Base-by-base conservation (phyloP, 2,113 vertebrate species). In the Pygoscelis antarcticus region DNA sequence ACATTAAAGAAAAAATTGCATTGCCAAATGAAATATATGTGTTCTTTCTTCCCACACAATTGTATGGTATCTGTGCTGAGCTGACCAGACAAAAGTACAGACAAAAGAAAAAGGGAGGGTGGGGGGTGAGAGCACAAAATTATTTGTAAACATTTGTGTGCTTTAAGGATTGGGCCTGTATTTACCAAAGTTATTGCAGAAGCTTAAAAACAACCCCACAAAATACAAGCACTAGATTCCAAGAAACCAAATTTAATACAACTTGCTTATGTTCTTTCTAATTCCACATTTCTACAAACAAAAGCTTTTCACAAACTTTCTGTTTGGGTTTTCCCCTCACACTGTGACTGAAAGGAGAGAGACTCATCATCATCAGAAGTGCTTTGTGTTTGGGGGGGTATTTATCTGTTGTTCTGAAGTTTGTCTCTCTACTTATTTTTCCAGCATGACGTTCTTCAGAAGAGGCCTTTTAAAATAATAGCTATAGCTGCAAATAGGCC, bases 11-110 rank as follows among this genome's bases (percentile, higher is more conserved):
- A 64, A 65, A 69, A 82, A 40, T 6, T 47, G 11, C 3, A 21
- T 46, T 77, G 13, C 7, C 8, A 87, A 95, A 72, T 34, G 1
- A 65, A 79, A 91, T 46, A 32, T 20, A 23, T 29, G 9, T 17
- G 3, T 0, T 18, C 47, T 74, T 66, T 47, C 5, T 72, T 62
- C 11, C 29, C 10, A 65, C 0, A 2, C 2, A 38, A 19, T 9
- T 38, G 4, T 42, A 32, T 9, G 4, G 2, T 55, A 23, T 57
- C 17, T 61, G 3, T 58, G n/a, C 15, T 69, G 11, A 85, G 8
- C 8, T 83, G 30, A 61, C 5, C 22, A 52, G 19, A 68, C 4
- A 44, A 52, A 82, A 92, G 4, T 7, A 49, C 3, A 84, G 23
- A 34, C 11, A 55, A 79, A 71, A 74, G 6, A 60, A 68, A 42